Evolutionary conservation across 1,140 invertebrate genomes (phyloP), one percentile per base, ranked within the genome.

Genomic region (Pseudomyrmex sp.): DNA sequence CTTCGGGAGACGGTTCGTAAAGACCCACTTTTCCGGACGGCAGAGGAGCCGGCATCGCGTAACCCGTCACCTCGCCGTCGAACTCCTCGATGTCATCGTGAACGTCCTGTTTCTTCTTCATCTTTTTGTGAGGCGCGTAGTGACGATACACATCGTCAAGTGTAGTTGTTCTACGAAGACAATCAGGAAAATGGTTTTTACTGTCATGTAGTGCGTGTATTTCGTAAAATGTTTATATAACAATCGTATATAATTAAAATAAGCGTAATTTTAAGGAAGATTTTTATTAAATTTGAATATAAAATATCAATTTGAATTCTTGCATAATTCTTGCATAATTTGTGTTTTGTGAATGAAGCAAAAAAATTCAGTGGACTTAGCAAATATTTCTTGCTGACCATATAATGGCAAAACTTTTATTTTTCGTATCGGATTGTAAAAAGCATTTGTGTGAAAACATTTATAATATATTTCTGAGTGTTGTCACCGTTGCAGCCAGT

Each of bases 401-500:
- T 35, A 35, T 35, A 35, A 35, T 35, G 7, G 35, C 5, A 35
- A 35, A 35, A 35, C 5, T 35, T 35, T 35, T 35, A 7, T 35
- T 7, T 35, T 35, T 5, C 35, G 35, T 7, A 0, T 72, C 13
- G 12, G 5, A 72, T 44, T 56, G 46, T 46, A 74, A 46, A 62
- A 1, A 23, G n/a, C n/a, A 5, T 35, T 35, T 35, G 35, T 35
- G 26, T 35, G 35, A 5, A 35, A 35, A 35, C 5, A 35, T 69
- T 48, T 20, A n/a, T 18, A 52, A 26, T 26, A 26, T 26, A 26
- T 65, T 79, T 46, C 13, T 56, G n/a, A 15, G 7, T 66, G 20
- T 46, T 13, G n/a, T 80, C 93, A 97, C 96, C 96, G 96, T 26
- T 95, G 91, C 12, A 97, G 89, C 96, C 96, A 97, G 65, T 96